Evolutionary conservation across 2,113 vertebrate genomes (phyloP), one percentile per base, ranked within the genome.

Genomic region (Theristicus caerulescens): DNA sequence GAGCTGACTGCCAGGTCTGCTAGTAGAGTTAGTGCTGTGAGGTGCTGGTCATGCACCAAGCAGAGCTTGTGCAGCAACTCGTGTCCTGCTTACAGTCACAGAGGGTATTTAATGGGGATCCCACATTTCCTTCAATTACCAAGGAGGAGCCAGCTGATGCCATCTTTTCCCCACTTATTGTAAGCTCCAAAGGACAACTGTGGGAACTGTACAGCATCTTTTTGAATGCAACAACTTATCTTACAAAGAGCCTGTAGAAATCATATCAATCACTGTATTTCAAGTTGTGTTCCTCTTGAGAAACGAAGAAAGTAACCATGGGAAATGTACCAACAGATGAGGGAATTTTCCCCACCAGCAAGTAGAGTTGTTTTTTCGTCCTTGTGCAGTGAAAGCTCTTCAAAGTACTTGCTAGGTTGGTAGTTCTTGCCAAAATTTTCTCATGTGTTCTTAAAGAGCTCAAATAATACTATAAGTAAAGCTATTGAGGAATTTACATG

Each of bases 51-150:
- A 1, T 13, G 52, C 20, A 70, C n/a, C 24, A 27, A 78, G 18
- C 16, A 84, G 55, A 73, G n/a, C 26, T 59, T 26, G 49, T 0
- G 0, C 29, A 82, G n/a, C 12, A 27, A 2, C 21, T 29, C 0
- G 0, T 21, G 31, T 44, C 24, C 61, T 51, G 16, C 59, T 42
- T 29, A 38, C 34, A 59, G 10, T 26, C 57, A 52, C 2, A 1
- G 25, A 46, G 4, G 4, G 8, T 29, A 3, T 59, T 72, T 40
- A 42, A 26, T 4, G 3, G 7, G 25, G 16, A 86, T 74, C 38
- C 29, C 26, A 10, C 32, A 15, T 32, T 51, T 81, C n/a, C 69
- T 81, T 54, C 46, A 40, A 1, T 40, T 65, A 36, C 21, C 19
- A 27, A 51, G 47, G 34, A 61, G 24, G 14, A 82, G 14, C 11